Conservation (phyloP, 2,113 vertebrate genomes). For the Ardeotis arabs region DNA sequence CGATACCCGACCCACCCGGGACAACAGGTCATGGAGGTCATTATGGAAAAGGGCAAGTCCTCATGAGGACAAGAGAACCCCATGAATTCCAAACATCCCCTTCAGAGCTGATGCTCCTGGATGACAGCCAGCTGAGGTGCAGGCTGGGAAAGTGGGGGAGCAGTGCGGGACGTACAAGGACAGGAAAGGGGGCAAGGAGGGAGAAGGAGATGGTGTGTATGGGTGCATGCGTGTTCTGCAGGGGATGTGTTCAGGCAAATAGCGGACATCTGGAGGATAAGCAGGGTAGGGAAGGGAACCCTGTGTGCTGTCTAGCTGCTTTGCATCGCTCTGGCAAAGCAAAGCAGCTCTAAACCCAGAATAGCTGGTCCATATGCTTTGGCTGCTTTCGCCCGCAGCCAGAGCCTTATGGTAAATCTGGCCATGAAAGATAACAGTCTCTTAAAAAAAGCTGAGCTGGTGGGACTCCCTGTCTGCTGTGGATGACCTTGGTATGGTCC, state of each 20-base stretch:
- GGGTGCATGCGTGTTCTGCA: rapidly evolving
- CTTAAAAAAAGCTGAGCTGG: background rate
- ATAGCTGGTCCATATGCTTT: constrained; percentile 55
- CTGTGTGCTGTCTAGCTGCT: constrained; percentile 40
- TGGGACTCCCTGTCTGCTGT: background rate
- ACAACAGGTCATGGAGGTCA: background rate
- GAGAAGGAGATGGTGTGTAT: background rate
- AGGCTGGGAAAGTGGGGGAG: background rate
- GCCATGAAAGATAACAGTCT: background rate
- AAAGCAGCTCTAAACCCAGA: constrained; percentile 39
- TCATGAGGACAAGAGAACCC: background rate
- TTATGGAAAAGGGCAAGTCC: background rate
- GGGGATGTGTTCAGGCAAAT: background rate
- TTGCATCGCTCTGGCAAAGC: constrained; percentile 35
- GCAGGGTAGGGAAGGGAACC: background rate
- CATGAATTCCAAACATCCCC: background rate
- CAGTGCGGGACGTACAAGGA: background rate
- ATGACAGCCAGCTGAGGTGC: background rate
- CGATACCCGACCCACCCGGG: background rate
- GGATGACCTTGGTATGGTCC: background rate
- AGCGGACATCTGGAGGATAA: background rate
- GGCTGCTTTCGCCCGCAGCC: background rate
- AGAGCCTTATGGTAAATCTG: constrained; percentile 26
- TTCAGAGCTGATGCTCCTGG: background rate
- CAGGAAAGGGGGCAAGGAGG: background rate